These are phyloP conservation scores for Antheraea pernyi DNA, from an alignment of 1,140 invertebrate species.

Conservation along the genomic window DNA sequence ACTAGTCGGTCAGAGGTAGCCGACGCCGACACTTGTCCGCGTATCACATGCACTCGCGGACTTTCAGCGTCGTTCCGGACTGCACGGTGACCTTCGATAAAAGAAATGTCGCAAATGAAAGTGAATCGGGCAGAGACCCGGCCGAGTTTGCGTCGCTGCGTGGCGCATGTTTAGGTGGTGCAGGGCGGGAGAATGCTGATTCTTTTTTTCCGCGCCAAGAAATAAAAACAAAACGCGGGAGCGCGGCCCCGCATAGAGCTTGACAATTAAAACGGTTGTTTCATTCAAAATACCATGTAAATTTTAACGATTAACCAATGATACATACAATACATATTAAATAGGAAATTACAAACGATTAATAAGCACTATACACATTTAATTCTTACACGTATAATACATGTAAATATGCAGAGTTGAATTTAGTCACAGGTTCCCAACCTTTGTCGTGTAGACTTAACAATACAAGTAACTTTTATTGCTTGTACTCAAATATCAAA, in stretches of 20 bases:
- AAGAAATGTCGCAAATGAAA: conserved; percentile 78
- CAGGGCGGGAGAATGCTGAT: conserved; percentile 72
- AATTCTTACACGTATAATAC: not conserved
- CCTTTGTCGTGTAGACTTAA: not conserved
- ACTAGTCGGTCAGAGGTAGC: conserved; percentile 64
- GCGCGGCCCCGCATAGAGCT: conserved; percentile 32
- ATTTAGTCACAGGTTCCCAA: not conserved
- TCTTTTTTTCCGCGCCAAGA: conserved; percentile 70
- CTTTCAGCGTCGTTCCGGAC: conserved; percentile 26
- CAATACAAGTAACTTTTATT: no score
- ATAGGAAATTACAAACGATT: not conserved
- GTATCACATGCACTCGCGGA: conserved; percentile 39
- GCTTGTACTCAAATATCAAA: no score
- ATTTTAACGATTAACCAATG: not conserved
- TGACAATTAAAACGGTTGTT: not conserved
- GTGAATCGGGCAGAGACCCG: conserved; percentile 73
- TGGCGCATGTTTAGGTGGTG: conserved; percentile 78
- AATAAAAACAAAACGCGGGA: conserved; percentile 73
- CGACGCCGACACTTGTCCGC: conserved; percentile 52
- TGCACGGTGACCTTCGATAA: conserved; percentile 76
- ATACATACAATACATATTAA: not conserved
- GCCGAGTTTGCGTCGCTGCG: conserved; percentile 74
- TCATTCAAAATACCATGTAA: not conserved
- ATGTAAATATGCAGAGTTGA: conserved; percentile 43
- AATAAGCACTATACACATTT: not conserved